Base-by-base conservation (phyloP, 2,113 vertebrate species). In the Orthonyx spaldingii region DNA sequence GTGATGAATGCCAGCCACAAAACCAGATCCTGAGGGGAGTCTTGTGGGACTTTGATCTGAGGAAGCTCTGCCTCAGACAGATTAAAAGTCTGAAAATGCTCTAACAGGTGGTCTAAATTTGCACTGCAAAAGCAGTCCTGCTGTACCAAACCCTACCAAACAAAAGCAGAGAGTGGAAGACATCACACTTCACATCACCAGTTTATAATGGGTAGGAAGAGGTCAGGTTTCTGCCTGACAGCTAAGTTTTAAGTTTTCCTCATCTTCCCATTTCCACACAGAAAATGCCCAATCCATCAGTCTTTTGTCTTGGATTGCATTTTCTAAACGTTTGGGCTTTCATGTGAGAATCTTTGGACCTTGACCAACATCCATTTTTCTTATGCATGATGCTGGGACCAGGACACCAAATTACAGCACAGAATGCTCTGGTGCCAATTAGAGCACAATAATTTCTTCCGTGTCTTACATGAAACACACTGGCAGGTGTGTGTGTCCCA, bases 1-100 rank as follows among this genome's bases (percentile, higher is more conserved):
- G 0, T 71, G 76, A 60, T n/a, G 60, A 84, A 75, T 37, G 26
- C 30, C 0, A 1, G 24, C 39, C 1, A 1, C 37, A 75, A n/a
- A 86, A 81, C 32, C 1, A 0, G 60, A 64, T 75, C 69, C 69
- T 91, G 52, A 75, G 39, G 32, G 46, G 35, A 77, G 33, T 28
- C 42, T 47, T 80, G 68, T 27, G 14, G 22, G 28, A 59, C 23
- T 90, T 93, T 47, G 47, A 59, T 50, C 32, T 52, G 56, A 78
- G 61, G 44, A 94, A 84, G 47, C 12, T 50, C 76, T 89, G 19
- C 16, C 71, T 94, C 35, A 42, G 42, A 20, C 5, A 23, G 52
- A 89, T 52, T 60, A 87, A 94, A 78, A n/a, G 13, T 20, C 64
- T 90, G 60, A 64, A 84, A 81, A 57, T 56, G 6, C 33, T 60